A percentile compares a stretch with the other conserved stretches of the same genome.
phyloP scores from a whole-genome alignment of 2,113 vertebrate genomes.

The Steatornis caripensis region DNA sequence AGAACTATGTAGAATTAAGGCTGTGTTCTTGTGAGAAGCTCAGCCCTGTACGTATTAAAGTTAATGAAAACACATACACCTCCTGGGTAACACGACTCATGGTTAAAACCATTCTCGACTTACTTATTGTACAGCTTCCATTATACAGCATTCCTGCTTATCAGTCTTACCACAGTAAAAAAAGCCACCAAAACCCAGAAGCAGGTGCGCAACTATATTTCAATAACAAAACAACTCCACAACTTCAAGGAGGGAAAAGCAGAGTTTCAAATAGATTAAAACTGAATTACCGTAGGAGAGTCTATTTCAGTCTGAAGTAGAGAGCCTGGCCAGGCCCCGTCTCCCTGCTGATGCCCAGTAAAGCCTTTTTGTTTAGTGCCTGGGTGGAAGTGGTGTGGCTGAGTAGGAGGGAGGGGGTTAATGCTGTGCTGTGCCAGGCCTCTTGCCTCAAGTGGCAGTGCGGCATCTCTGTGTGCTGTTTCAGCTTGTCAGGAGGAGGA shows the following conservation, averaged over 20 bases:
- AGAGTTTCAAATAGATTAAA: not conserved
- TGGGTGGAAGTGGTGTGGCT: not conserved
- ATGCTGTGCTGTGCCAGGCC: not conserved
- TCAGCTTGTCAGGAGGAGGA: conserved; percentile 23
- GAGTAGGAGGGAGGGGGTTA: not conserved
- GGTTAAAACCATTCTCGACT: not conserved
- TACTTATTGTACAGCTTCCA: not conserved
- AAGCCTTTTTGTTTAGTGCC: not conserved
- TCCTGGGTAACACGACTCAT: not conserved
- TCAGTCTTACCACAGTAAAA: not conserved
- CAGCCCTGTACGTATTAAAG: not conserved
- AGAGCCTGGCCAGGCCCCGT: not conserved
- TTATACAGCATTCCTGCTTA: not conserved
- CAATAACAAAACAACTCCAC: not conserved
- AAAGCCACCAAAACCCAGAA: not conserved
- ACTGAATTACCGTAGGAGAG: not conserved
- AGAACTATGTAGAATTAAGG: not conserved
- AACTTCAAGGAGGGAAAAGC: not conserved
- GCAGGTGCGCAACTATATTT: not conserved
- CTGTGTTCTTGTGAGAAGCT: not conserved
- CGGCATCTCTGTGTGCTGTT: not conserved
- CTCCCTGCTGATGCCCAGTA: not conserved
- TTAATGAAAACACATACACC: not conserved
- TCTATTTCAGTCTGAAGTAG: not conserved
- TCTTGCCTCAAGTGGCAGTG: not conserved